Conservation (phyloP, 2,888 invertebrate species). For the Lymantria monacha region DNA sequence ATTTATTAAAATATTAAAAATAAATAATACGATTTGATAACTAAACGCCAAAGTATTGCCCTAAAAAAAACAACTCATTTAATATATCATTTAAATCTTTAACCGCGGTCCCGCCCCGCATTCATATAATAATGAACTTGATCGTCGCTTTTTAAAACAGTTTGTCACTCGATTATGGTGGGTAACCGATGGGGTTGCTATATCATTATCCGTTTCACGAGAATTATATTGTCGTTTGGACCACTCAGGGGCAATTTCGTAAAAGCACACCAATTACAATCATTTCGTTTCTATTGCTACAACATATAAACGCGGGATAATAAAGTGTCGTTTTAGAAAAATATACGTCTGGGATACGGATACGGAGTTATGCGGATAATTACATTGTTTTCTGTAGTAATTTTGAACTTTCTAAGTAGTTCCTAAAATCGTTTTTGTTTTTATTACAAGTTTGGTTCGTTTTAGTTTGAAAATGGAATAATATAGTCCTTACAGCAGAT, state of each 20-base stretch:
- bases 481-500: conserved; percentile 26
- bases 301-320: conserved; percentile 72
- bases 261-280: conserved; percentile 56
- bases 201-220: conserved; percentile 68
- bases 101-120: conserved; percentile 36
- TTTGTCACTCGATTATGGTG: conserved; percentile 78
- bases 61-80: conserved; percentile 26
- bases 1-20: too few relatives aligned
- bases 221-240: conserved; percentile 73
- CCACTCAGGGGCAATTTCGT: conserved; percentile 67
- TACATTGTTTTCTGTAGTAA: conserved; percentile 50
- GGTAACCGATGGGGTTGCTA: conserved; percentile 64
- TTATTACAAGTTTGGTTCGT: conserved; percentile 20
- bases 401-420: conserved; percentile 40
- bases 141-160: conserved; percentile 69
- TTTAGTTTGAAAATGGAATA: conserved; percentile 13
- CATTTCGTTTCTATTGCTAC: conserved; percentile 71
- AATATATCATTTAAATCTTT: conserved; percentile 25
- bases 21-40: background rate
- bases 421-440: conserved; percentile 33
- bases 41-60: conserved; percentile 9
- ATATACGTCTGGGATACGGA: conserved; percentile 57
- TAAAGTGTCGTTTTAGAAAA: conserved; percentile 81
- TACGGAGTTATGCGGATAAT: conserved; percentile 45
- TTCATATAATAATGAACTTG: conserved; percentile 38